Evolutionary conservation across 2,113 vertebrate genomes (phyloP).

Genomic region (Clinocottus analis): DNA sequence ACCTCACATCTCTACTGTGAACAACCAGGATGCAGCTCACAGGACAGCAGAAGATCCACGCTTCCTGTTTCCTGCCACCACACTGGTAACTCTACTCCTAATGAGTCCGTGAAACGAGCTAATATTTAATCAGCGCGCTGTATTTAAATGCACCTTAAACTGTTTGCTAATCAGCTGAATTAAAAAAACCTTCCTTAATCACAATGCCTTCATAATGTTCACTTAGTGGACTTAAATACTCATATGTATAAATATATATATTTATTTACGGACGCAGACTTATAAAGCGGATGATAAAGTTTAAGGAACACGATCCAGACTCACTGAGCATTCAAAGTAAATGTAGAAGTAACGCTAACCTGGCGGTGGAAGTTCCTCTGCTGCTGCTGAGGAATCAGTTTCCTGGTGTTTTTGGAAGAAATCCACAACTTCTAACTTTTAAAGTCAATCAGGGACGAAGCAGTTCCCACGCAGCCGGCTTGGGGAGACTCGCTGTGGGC

Average conservation of each 20-base stretch:
- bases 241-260: too few relatives aligned
- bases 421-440: slow-evolving; percentile 49
- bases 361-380: not conserved
- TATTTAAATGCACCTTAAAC: slow-evolving; percentile 47
- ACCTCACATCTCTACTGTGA: not conserved
- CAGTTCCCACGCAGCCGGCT: slow-evolving; percentile 16
- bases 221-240: not conserved
- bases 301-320: not conserved
- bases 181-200: slow-evolving; percentile 52
- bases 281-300: slow-evolving; percentile 19
- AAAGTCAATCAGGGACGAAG: slow-evolving; percentile 56
- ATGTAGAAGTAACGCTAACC: not conserved
- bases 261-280: slow-evolving; percentile 15
- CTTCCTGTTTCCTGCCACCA: slow-evolving; percentile 1
- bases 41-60: not conserved
- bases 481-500: slow-evolving; percentile 31
- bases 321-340: not conserved
- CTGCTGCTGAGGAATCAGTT: slow-evolving; percentile 25
- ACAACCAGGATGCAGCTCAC: not conserved
- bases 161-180: slow-evolving; percentile 49
- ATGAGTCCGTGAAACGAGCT: slow-evolving; percentile 29
- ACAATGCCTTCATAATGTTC: slow-evolving; percentile 31
- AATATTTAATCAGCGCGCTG: slow-evolving; percentile 41
- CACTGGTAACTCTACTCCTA: slow-evolving; percentile 32
- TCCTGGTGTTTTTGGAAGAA: slow-evolving; percentile 20